Evolutionary conservation across 2,888 invertebrate genomes (phyloP), one percentile per base, ranked within the genome.

Genomic region (Lutraria lutraria): DNA sequence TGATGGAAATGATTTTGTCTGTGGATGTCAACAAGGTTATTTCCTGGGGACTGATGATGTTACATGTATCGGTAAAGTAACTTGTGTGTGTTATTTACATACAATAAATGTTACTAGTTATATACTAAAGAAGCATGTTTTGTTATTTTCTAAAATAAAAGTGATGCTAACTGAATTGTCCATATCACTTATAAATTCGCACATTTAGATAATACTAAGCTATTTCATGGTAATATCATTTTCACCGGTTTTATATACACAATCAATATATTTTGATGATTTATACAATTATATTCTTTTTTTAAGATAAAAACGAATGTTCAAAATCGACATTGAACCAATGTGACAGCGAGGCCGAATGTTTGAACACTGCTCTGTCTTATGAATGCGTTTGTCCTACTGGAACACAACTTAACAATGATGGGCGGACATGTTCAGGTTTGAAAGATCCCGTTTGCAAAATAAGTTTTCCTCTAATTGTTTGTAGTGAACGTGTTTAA

Each of bases 371-470:
- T 15, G 72, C 29, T 25, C 83, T 83, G 8, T 83, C 83, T 15
- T 89, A 86, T 63, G 8, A 76, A 8, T 89, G 86, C 68, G 34
- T 76, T n/a, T 89, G 89, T 86, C 86, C 89, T 34, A n/a, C 25
- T 52, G 89, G 89, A 54, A 79, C 43, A 6, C 52, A 83, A 54
- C 79, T 89, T 15, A 60, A 86, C 34, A 89, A 89, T 80, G 86
- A 89, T 31, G 72, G 79, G 12, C 56, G 89, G n/a, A 83, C 86
- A 25, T 89, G 86, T 31, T 34, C 68, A 76, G 81, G 89, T 89
- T 53, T 31, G 43, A 43, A 43, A 43, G 43, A 43, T 43, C 43
- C 43, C 43, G 8, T 43, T 43, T 43, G 8, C 43, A 43, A 4
- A 43, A 4, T 43, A 4, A 43, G n/a, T 43, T 43, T 43, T 43